These are phyloP conservation scores for Lophius americanus DNA, from an alignment of 2,797 vertebrate species.

Conservation along the genomic window DNA sequence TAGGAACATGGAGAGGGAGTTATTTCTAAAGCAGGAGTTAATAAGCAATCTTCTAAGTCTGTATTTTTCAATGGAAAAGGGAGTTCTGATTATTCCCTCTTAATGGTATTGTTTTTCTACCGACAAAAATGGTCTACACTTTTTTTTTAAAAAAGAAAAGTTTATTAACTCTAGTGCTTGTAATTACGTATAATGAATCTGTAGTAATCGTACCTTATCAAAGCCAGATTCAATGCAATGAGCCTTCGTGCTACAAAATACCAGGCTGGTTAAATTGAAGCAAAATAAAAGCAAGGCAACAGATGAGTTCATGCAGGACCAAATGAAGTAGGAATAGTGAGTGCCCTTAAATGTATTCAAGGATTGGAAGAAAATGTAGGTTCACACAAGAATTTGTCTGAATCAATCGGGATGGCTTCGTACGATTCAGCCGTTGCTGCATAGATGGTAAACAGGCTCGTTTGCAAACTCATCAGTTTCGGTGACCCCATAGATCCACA, in stretches of 20 bases:
- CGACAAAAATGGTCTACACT: conserved; percentile 38
- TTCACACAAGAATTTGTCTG: background rate
- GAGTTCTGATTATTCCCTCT: conserved; percentile 44
- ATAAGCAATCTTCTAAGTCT: conserved; percentile 4
- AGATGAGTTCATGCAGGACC: conserved; percentile 23
- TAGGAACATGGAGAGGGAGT: background rate
- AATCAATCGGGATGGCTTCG: background rate
- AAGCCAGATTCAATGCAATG: conserved; percentile 25
- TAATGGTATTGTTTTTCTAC: conserved; percentile 28
- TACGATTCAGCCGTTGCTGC: background rate
- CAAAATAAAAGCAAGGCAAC: conserved; percentile 32
- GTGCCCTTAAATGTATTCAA: conserved; percentile 2
- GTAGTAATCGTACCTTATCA: conserved; percentile 38
- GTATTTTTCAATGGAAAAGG: conserved; percentile 28
- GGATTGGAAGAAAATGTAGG: background rate
- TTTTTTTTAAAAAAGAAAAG: too few relatives aligned
- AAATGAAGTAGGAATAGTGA: conserved; percentile 34
- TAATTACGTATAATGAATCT: conserved; percentile 37
- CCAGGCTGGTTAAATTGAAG: conserved; percentile 38
- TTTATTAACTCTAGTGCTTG: conserved; percentile 47
- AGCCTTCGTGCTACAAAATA: conserved; percentile 32
- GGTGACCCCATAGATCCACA: conserved; percentile 27
- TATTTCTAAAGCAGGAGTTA: conserved; percentile 4
- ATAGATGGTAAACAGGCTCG: conserved; percentile 7
- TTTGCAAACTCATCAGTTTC: conserved; percentile 2